A percentile compares a stretch with the other conserved stretches of the same genome.
Evolutionary conservation across 2,888 invertebrate genomes (phyloP).

Genomic region (Harpagoxenus sublaevis): DNA sequence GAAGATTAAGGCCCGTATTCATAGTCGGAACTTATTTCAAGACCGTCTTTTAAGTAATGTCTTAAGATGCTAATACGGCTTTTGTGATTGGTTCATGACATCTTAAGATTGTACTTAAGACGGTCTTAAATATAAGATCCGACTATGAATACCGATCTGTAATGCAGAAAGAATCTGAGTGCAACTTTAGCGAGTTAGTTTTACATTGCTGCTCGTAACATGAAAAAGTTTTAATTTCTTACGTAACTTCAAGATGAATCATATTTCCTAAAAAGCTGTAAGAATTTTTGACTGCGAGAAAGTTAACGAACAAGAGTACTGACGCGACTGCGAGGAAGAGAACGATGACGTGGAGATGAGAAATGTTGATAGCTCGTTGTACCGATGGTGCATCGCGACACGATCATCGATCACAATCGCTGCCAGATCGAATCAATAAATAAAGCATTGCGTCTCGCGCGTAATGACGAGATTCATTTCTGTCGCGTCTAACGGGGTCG

Average conservation of each 20-base stretch:
- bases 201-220: neutral
- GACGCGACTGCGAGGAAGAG: neutral
- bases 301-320: neutral
- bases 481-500: constrained; percentile 25
- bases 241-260: neutral
- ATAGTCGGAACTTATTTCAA: no score
- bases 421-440: constrained; percentile 45
- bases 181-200: neutral
- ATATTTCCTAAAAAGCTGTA: neutral
- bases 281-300: neutral
- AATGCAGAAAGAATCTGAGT: neutral
- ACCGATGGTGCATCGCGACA: neutral
- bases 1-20: neutral
- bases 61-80: no score
- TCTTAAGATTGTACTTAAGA: no score
- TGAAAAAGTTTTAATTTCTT: neutral
- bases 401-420: constrained; percentile 45
- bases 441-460: constrained; percentile 12
- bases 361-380: constrained; percentile 13
- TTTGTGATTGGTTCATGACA: no score
- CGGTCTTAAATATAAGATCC: no score
- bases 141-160: no score
- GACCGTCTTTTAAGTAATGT: no score
- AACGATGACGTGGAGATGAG: neutral
- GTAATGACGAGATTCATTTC: constrained; percentile 41